These are phyloP conservation scores for Drosophila kokeensis DNA, from an alignment of 2,888 invertebrate genomes.

Conservation along the genomic window DNA sequence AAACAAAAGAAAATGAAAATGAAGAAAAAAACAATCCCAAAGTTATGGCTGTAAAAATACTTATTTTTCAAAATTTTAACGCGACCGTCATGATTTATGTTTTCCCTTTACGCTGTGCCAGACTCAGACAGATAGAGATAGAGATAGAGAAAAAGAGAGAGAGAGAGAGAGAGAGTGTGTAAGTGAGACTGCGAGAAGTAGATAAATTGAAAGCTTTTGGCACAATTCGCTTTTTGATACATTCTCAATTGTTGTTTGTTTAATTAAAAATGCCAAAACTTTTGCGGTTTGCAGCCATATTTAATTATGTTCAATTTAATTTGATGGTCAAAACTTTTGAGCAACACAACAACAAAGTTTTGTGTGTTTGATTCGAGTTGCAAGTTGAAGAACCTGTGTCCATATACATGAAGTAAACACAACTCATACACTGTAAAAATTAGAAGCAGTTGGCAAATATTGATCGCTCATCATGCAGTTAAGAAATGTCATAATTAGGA, in stretches of 20 bases:
- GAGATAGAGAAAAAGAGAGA: neutral
- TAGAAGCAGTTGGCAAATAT: neutral
- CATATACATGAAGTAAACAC: neutral
- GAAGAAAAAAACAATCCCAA: conserved; percentile 35
- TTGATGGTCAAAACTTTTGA: conserved; percentile 45
- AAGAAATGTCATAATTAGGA: no score
- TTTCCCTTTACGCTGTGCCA: conserved; percentile 14
- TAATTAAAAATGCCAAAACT: conserved; percentile 74
- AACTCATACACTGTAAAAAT: neutral
- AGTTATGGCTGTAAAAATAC: conserved; percentile 67
- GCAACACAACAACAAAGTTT: neutral
- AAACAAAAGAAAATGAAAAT: conserved; percentile 1
- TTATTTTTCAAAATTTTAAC: conserved; percentile 71
- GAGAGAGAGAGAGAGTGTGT: neutral
- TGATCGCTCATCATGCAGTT: neutral
- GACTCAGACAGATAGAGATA: neutral
- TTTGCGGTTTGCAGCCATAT: conserved; percentile 67
- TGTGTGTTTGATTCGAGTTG: neutral
- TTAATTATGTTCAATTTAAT: conserved; percentile 76
- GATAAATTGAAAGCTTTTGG: conserved; percentile 58
- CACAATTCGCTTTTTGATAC: conserved; percentile 61
- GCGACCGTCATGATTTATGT: conserved; percentile 67
- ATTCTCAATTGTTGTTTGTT: conserved; percentile 65
- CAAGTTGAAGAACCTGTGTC: neutral
- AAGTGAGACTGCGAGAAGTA: conserved; percentile 9